Percentiles rank a stretch among this genome's conserved stretches.
Evolutionary conservation across 1,140 invertebrate species (phyloP).

Genomic region (Atopsyche davidsoni): DNA sequence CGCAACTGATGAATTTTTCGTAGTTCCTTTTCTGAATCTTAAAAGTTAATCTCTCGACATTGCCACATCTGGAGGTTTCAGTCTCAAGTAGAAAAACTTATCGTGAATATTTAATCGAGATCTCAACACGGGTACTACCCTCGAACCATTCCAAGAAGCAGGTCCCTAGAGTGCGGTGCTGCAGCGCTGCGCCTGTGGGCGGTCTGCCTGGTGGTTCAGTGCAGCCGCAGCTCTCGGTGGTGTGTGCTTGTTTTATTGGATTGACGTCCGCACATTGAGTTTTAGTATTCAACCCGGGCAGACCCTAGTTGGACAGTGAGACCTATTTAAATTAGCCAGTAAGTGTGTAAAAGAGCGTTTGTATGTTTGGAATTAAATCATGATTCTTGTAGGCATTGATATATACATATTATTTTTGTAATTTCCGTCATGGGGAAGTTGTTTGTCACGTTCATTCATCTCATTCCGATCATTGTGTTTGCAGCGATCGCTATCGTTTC

Average conservation of each 20-base stretch:
- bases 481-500: constrained; percentile 13
- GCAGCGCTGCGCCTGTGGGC: constrained; percentile 3
- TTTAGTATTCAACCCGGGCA: too few species aligned
- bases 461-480: constrained; percentile 13
- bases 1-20: too few species aligned
- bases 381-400: neutral
- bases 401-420: constrained; percentile 25
- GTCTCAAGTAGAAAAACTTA: too few species aligned
- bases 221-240: neutral
- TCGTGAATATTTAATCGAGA: too few species aligned
- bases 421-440: constrained; percentile 15
- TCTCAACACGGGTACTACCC: too few species aligned
- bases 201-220: neutral
- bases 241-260: too few species aligned
- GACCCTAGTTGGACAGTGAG: constrained; percentile 19
- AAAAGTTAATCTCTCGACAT: neutral
- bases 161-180: too few species aligned
- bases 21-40: too few species aligned
- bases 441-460: constrained; percentile 25
- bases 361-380: constrained; percentile 13
- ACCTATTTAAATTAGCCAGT: constrained; percentile 29
- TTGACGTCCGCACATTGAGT: too few species aligned
- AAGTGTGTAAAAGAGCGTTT: constrained; percentile 12
- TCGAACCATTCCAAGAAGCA: too few species aligned
- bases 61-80: constrained; percentile 11